Evolutionary conservation across 2,888 invertebrate species (phyloP).

Genomic region (Fragum sueziense): DNA sequence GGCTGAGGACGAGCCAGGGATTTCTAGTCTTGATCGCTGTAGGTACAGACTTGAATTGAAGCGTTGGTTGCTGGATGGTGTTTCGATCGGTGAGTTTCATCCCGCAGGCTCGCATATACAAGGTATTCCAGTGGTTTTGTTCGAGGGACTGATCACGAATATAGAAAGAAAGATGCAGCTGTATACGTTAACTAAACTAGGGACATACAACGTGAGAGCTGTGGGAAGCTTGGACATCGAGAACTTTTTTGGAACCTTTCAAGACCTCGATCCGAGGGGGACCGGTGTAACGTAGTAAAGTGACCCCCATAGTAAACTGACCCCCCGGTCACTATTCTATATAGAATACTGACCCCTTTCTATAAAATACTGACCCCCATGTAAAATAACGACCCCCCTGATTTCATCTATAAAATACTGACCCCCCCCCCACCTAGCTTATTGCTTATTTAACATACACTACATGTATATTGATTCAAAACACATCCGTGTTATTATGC

Average conservation of each 20-base stretch:
- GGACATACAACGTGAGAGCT: constrained; percentile 36
- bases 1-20: constrained; percentile 46
- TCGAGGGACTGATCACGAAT: constrained; percentile 40
- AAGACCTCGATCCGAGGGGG: constrained; percentile 43
- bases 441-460: too few relatives aligned
- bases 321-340: too few relatives aligned
- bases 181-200: not conserved
- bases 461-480: too few relatives aligned
- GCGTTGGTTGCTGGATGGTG: constrained; percentile 15
- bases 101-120: constrained; percentile 25
- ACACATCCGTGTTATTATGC: too few relatives aligned
- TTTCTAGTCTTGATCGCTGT: constrained; percentile 11
- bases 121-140: constrained; percentile 43
- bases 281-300: too few relatives aligned
- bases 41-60: constrained; percentile 18
- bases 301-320: too few relatives aligned
- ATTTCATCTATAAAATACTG: too few relatives aligned
- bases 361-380: too few relatives aligned
- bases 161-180: constrained; percentile 40
- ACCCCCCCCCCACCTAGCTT: too few relatives aligned
- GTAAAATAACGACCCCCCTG: too few relatives aligned
- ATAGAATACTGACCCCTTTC: too few relatives aligned
- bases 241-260: constrained; percentile 42
- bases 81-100: not conserved
- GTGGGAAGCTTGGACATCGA: constrained; percentile 32